Conservation (phyloP, 2,113 vertebrate genomes). For the Psephotus haematonotus region DNA sequence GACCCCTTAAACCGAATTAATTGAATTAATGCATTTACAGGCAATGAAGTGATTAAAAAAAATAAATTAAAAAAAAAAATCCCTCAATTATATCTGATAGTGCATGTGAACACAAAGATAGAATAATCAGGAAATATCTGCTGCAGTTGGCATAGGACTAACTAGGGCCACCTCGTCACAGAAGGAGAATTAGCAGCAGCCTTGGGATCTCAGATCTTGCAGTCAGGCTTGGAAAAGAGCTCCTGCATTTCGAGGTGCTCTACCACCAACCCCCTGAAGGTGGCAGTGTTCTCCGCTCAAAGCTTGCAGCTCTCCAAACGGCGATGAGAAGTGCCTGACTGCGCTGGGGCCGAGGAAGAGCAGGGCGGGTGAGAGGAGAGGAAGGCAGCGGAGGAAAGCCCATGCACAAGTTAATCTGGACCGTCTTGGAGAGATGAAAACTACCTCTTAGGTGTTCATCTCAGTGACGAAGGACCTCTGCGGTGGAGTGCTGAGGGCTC, state of each 20-base stretch:
- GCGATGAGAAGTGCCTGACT: neutral
- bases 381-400: neutral
- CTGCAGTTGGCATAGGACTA: accelerated
- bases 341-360: accelerated
- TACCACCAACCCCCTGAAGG: conserved; percentile 40
- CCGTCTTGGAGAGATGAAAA: neutral
- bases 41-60: neutral
- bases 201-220: neutral
- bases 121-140: neutral
- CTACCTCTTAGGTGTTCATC: neutral
- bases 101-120: neutral
- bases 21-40: neutral
- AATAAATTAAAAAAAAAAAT: neutral
- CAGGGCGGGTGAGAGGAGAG: neutral
- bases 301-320: neutral
- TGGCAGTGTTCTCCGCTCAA: conserved; percentile 38
- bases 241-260: neutral
- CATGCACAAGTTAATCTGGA: neutral
- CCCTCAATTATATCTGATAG: neutral
- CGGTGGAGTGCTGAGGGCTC: neutral
- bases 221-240: neutral
- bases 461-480: neutral
- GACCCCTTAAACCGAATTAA: neutral
- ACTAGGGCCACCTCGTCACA: neutral
- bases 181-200: neutral